Percentiles rank a stretch among this genome's conserved stretches.
Evolutionary conservation across 2,113 vertebrate genomes (phyloP).

Genomic region (Motacilla alba): DNA sequence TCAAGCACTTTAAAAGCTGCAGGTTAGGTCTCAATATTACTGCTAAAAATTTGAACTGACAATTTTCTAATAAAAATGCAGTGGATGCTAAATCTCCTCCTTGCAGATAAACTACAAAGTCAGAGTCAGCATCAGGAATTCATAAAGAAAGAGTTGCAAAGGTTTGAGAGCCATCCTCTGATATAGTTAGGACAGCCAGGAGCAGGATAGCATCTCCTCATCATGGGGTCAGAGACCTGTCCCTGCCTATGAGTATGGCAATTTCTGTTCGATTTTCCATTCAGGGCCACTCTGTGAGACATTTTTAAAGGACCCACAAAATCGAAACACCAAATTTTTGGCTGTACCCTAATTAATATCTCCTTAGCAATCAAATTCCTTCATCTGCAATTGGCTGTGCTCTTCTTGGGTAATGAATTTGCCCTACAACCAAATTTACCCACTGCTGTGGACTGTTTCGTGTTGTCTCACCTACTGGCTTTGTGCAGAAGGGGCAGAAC

Average conservation of each 20-base stretch:
- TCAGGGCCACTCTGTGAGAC: not conserved
- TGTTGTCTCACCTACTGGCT: not conserved
- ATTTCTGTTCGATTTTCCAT: not conserved
- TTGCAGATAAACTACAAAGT: not conserved
- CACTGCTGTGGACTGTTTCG: not conserved
- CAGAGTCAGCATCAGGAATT: not conserved
- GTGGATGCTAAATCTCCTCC: not conserved
- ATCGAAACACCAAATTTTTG: not conserved
- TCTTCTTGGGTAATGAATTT: not conserved
- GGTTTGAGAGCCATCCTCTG: not conserved
- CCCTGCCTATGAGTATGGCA: fast-evolving
- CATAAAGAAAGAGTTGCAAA: not conserved
- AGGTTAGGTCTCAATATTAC: not conserved
- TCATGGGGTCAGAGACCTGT: not conserved
- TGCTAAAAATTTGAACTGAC: not conserved
- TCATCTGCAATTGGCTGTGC: not conserved
- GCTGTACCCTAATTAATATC: not conserved
- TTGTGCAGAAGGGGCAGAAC: not conserved
- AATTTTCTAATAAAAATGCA: constrained; percentile 2
- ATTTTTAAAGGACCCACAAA: not conserved
- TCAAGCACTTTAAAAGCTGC: not conserved
- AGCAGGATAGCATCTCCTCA: not conserved
- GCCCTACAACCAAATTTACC: not conserved
- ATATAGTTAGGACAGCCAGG: not conserved
- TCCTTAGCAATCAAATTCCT: not conserved